These are phyloP conservation scores for Tolmerus cingulatus DNA, from an alignment of 2,888 invertebrate genomes.

Conservation along the genomic window DNA sequence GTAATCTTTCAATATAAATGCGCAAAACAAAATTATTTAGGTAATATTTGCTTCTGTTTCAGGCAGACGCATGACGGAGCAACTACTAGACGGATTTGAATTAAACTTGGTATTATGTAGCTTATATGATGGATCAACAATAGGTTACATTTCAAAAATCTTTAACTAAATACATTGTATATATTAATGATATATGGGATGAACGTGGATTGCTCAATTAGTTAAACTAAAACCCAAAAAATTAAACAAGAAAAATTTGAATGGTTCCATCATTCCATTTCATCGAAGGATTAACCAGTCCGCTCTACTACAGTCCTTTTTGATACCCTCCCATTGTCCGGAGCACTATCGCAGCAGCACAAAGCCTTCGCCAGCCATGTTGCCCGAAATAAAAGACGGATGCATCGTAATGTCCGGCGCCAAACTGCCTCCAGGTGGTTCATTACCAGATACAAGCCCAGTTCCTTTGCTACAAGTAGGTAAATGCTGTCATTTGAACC, in stretches of 20 bases:
- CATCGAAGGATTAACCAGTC: background rate
- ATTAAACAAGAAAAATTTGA: background rate
- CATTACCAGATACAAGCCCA: constrained; percentile 18
- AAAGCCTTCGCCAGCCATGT: constrained; percentile 6
- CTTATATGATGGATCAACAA: no score
- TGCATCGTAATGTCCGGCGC: background rate
- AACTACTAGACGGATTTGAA: no score
- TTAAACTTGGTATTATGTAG: no score
- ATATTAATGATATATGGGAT: no score
- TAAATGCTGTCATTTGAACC: constrained; percentile 34
- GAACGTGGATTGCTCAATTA: no score
- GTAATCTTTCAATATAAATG: no score
- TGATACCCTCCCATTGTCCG: background rate
- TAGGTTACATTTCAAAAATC: no score
- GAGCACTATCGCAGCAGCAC: background rate
- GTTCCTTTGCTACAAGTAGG: constrained; percentile 34
- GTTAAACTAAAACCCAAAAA: background rate
- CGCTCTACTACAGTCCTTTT: background rate
- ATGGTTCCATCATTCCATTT: background rate
- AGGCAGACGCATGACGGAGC: no score
- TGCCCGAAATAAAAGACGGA: constrained; percentile 15
- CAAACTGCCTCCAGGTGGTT: constrained; percentile 25
- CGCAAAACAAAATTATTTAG: no score
- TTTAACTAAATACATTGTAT: no score
- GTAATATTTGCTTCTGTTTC: no score